Evolutionary conservation across 64 coral and sea anemone species (phyloP).

Genomic region (Actinia equina): DNA sequence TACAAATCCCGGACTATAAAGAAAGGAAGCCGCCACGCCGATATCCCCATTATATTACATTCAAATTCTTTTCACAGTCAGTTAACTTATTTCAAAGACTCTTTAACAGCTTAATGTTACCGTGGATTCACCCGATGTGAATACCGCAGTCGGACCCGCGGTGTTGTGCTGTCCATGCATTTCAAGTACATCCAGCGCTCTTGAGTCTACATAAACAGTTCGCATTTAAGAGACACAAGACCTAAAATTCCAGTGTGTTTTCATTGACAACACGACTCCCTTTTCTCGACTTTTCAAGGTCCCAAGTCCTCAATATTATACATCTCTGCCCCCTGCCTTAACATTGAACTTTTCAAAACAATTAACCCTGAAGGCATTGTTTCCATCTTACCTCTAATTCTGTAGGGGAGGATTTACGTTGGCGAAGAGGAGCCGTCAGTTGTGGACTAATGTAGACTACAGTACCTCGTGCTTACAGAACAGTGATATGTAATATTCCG

Average conservation of each 20-base stretch:
- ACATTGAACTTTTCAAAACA: too few species aligned
- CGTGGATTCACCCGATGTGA: not conserved
- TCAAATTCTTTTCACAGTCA: not conserved
- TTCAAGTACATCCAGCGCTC: not conserved
- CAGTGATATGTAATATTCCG: not conserved
- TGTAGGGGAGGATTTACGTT: not conserved
- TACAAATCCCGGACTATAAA: not conserved
- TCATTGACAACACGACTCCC: not conserved
- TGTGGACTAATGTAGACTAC: not conserved
- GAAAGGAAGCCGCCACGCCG: not conserved
- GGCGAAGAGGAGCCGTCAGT: not conserved
- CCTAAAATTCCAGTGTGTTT: not conserved
- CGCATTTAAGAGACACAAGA: not conserved
- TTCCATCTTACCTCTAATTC: not conserved
- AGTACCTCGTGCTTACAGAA: not conserved
- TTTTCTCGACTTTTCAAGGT: too few species aligned
- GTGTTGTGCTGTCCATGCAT: not conserved
- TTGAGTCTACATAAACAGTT: not conserved
- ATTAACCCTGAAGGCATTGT: not conserved
- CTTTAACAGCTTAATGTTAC: not conserved
- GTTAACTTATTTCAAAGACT: not conserved
- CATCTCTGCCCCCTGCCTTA: too few species aligned
- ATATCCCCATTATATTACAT: too few species aligned
- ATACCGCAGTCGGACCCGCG: not conserved
- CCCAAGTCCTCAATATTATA: too few species aligned